Evolutionary conservation across 2,797 vertebrate genomes (phyloP).

Genomic region (Trichosurus vulpecula): DNA sequence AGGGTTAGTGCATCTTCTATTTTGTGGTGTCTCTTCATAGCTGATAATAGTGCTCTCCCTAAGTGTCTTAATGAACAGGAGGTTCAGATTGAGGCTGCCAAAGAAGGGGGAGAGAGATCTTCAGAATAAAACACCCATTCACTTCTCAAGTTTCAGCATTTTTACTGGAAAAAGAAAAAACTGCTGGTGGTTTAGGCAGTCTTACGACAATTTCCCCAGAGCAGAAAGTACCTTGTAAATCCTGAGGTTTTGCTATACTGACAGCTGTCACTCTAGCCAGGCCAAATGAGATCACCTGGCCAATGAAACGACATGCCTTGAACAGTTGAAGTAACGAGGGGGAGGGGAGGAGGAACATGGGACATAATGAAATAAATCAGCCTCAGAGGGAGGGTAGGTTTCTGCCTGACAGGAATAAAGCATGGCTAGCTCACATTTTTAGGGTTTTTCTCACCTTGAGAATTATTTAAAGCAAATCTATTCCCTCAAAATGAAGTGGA

Average conservation of each 20-base stretch:
- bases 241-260: not conserved
- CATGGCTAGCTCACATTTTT: not conserved
- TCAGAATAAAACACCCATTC: not conserved
- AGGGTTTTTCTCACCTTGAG: not conserved
- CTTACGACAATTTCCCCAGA: not conserved
- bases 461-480: not conserved
- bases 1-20: not conserved
- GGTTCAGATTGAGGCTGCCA: not conserved
- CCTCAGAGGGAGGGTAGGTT: not conserved
- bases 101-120: not conserved
- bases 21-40: not conserved
- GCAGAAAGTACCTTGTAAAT: not conserved
- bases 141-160: slow-evolving; percentile 16
- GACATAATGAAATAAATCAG: not conserved
- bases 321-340: not conserved
- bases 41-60: not conserved
- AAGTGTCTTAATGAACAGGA: slow-evolving; percentile 24
- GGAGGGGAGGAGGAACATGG: not conserved
- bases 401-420: not conserved
- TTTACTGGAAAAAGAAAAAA: not conserved
- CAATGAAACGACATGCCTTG: not conserved
- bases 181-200: not conserved
- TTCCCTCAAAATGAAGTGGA: not conserved
- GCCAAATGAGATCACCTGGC: not conserved
- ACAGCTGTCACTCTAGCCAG: not conserved